Conservation (phyloP, 92 coral and sea anemone species). For the Micromussa lordhowensis region DNA sequence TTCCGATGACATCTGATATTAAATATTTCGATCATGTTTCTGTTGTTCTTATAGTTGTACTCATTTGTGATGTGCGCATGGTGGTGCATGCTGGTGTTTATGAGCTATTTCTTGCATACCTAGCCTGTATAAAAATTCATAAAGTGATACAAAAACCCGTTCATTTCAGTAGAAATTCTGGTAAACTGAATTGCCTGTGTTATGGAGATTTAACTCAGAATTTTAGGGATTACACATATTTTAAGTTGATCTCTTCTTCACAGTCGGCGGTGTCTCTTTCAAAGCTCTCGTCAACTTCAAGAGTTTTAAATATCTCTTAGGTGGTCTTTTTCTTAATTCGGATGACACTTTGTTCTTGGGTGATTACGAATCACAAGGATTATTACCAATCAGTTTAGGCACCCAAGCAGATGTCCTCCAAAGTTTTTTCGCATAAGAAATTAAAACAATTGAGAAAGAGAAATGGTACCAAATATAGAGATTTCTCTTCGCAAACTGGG, state of each 20-base stretch:
- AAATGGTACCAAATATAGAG: too few species aligned
- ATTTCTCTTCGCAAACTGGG: too few species aligned
- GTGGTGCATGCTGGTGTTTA: not conserved
- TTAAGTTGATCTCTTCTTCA: not conserved
- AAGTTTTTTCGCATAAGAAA: too few species aligned
- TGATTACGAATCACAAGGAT: not conserved
- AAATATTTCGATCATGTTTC: not conserved
- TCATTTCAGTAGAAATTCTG: not conserved
- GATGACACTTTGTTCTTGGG: not conserved
- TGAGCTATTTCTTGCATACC: not conserved
- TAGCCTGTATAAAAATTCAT: not conserved
- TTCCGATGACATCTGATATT: not conserved
- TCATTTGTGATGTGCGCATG: not conserved
- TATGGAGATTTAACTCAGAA: not conserved
- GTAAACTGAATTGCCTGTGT: not conserved
- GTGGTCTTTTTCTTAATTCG: not conserved
- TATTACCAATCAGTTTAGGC: not conserved
- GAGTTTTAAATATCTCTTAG: not conserved
- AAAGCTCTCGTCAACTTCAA: not conserved
- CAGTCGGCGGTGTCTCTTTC: not conserved
- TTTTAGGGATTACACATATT: not conserved
- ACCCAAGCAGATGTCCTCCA: not conserved
- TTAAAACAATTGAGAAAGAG: too few species aligned
- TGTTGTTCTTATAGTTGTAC: not conserved
- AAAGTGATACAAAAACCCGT: not conserved